These are phyloP conservation scores for Leptothorax acervorum DNA, from an alignment of 2,888 invertebrate genomes.

Conservation along the genomic window DNA sequence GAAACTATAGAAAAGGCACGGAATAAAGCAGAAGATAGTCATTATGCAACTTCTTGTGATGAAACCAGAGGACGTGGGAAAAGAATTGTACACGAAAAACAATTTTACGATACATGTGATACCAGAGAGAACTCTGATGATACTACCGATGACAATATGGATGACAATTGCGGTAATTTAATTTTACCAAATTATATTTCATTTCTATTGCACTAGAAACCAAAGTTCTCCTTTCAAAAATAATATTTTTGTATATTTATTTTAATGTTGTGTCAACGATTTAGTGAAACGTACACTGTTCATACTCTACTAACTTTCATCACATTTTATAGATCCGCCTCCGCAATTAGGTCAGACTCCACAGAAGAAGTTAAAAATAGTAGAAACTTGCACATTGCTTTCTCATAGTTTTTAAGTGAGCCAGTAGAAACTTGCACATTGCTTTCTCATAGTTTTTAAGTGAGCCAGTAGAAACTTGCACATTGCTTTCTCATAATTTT, in stretches of 20 bases:
- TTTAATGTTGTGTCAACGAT: not conserved
- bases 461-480: too few species aligned
- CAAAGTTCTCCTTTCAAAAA: not conserved
- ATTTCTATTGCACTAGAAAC: not conserved
- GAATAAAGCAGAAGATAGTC: not conserved
- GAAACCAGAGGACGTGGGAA: not conserved
- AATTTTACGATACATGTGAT: not conserved
- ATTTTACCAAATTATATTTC: not conserved
- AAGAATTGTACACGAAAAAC: not conserved
- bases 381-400: too few species aligned
- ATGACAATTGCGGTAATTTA: not conserved
- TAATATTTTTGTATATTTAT: not conserved
- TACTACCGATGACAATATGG: not conserved
- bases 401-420: too few species aligned
- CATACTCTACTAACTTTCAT: conserved; percentile 6
- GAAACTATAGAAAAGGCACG: not conserved
- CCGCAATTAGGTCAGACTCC: not conserved
- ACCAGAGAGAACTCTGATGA: not conserved
- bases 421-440: too few species aligned
- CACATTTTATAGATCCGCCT: conserved; percentile 9
- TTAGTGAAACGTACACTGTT: not conserved
- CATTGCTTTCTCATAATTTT: too few species aligned
- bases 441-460: too few species aligned
- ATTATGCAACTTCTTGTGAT: not conserved
- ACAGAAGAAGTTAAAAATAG: not conserved